Base-by-base conservation (phyloP, 2,888 invertebrate species). In the Epicampocera succincta region DNA sequence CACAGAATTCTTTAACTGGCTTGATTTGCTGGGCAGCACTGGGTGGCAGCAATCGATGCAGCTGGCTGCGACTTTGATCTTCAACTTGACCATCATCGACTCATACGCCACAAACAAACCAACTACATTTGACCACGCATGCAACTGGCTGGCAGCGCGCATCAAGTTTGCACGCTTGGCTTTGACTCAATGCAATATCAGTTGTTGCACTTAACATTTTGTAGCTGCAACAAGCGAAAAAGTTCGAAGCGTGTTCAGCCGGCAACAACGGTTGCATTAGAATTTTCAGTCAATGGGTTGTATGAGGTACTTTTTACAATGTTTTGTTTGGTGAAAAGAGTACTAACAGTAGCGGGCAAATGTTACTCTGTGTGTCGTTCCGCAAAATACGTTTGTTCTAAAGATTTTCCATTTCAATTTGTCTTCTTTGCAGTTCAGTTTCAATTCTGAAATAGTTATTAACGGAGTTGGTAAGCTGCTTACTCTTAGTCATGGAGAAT, bases 71-170 rank as follows among this genome's bases (percentile, higher is more conserved):
- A 61, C 77, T 78, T 81, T 83, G 84, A 83, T 84, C 84, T 85
- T 86, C 85, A 85, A 84, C 85, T 85, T 85, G 85, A 84, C 85
- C 85, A 85, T 84, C 85, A 85, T 84, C 66, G 50, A 29, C 58
- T 19, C 68, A 73, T 60, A 56, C 19, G n/a, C 50, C 33, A n/a
- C 33, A 66, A 33, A 9, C 65, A 38, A 63, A 9, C 6, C 44
- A 44, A 61, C 60, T 33, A 29, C 56, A 56, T 48, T 65, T 76
- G 68, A 19, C 71, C 79, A 74, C 69, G 61, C 29, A 74, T 75
- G 61, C 29, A 74, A 61, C 52, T 65, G 65, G 33, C n/a, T 21
- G 9, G 33, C 50, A 60, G 17, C 42, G 63, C 33, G 21, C 25
- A 12, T 12, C 25, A 17, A 15, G 15, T 9, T 9, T 15, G 13